Percentiles rank a stretch among this genome's conserved stretches.
phyloP scores from a whole-genome alignment of 2,888 invertebrate species.

The Hermaeophaga mercurialis region DNA sequence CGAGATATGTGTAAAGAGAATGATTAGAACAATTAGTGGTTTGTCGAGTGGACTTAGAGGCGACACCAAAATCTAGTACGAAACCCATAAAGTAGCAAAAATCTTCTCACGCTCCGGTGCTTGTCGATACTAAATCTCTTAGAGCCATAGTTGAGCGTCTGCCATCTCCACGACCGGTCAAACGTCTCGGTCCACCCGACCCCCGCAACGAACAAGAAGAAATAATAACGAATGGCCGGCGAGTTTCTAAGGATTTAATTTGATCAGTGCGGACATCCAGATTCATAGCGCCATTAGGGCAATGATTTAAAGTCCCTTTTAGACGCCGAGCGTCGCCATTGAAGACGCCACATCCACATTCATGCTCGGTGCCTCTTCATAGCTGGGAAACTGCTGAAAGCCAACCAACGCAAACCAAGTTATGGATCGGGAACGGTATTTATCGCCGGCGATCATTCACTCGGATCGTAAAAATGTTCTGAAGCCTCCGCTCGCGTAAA shows the following conservation, averaged over 20 bases:
- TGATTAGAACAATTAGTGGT: neutral
- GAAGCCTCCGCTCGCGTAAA: slow-evolving; percentile 18
- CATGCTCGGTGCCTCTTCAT: slow-evolving; percentile 33
- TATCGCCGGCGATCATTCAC: slow-evolving; percentile 36
- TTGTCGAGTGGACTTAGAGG: slow-evolving; percentile 4
- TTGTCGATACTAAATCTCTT: slow-evolving; percentile 43
- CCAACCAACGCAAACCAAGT: slow-evolving; percentile 36
- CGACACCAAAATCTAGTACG: slow-evolving; percentile 26
- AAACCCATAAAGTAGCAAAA: slow-evolving; percentile 25
- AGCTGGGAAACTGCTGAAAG: slow-evolving; percentile 33
- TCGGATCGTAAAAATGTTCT: slow-evolving; percentile 31
- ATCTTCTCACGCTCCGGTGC: slow-evolving; percentile 29
- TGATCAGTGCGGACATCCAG: slow-evolving; percentile 60
- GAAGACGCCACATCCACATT: slow-evolving; percentile 44
- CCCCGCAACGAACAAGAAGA: slow-evolving; percentile 38
- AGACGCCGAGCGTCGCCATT: slow-evolving; percentile 50
- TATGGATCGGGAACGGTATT: slow-evolving; percentile 34
- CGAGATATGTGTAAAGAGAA: too few relatives aligned
- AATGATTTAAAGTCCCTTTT: slow-evolving; percentile 59
- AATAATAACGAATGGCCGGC: slow-evolving; percentile 50
- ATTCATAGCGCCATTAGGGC: slow-evolving; percentile 61
- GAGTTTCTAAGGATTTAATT: slow-evolving; percentile 59
- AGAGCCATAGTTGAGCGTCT: slow-evolving; percentile 39
- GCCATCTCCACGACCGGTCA: slow-evolving; percentile 50
- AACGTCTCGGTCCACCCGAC: slow-evolving; percentile 37